These are phyloP conservation scores for Schizopygopsis pylzovi DNA, from an alignment of 2,797 vertebrate species.

Conservation along the genomic window DNA sequence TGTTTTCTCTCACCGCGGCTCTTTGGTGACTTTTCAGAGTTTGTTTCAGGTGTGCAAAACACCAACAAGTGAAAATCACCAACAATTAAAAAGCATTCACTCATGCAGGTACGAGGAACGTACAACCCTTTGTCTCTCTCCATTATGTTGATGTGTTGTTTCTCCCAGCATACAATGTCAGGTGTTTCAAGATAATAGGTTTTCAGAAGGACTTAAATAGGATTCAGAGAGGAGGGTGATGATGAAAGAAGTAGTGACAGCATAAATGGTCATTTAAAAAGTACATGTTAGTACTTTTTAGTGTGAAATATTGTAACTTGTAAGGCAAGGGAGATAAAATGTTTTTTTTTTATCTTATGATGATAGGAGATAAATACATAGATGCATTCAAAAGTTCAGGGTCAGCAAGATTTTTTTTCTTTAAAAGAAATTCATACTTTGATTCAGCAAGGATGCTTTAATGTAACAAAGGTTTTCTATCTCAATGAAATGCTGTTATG, in stretches of 20 bases:
- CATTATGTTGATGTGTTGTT: slow-evolving; percentile 52
- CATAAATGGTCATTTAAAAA: slow-evolving; percentile 22
- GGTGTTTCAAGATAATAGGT: slow-evolving; percentile 45
- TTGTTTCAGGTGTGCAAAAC: slow-evolving; percentile 72
- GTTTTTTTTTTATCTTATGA: neutral
- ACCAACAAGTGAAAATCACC: slow-evolving; percentile 81
- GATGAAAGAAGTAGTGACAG: slow-evolving; percentile 12
- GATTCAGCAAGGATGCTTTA: neutral
- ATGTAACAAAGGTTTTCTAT: neutral
- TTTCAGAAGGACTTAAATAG: slow-evolving; percentile 46
- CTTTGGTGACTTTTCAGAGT: slow-evolving; percentile 68
- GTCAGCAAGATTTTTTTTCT: neutral
- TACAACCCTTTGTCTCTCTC: slow-evolving; percentile 28
- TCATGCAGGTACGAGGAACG: slow-evolving; percentile 66
- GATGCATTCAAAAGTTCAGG: neutral
- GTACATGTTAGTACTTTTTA: neutral
- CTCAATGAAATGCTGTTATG: neutral
- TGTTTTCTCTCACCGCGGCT: slow-evolving; percentile 68
- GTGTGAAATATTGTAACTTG: neutral
- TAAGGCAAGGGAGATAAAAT: neutral
- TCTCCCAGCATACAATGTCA: slow-evolving; percentile 43
- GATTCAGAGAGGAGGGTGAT: slow-evolving; percentile 10
- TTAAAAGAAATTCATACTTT: neutral
- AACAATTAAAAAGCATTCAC: slow-evolving; percentile 81
- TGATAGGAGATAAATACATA: neutral